Conservation (phyloP, 2,797 vertebrate genomes). For the Falco peregrinus region DNA sequence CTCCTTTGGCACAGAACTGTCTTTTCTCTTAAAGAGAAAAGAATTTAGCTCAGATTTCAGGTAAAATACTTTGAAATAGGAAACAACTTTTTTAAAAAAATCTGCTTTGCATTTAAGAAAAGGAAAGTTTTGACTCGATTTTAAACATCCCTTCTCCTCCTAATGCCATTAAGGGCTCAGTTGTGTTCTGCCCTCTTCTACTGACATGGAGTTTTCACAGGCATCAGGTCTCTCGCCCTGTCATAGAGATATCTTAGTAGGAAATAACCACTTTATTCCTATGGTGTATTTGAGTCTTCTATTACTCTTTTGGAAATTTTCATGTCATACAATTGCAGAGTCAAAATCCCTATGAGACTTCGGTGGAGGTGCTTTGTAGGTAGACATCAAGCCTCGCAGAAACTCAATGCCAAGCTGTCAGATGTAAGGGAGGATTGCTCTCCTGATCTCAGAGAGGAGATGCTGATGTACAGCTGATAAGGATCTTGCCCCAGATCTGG, state of each 20-base stretch:
- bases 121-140: not conserved
- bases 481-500: not conserved
- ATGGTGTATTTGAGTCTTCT: not conserved
- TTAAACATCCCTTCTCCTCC: not conserved
- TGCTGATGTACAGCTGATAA: not conserved
- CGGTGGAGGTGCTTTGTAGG: not conserved
- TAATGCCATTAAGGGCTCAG: not conserved
- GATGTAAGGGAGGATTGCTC: not conserved
- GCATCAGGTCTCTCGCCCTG: not conserved
- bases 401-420: not conserved
- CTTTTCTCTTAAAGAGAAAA: not conserved
- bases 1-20: not conserved
- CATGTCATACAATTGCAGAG: not conserved
- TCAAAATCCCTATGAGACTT: not conserved
- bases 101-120: constrained; percentile 2
- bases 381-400: not conserved
- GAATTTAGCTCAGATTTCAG: not conserved
- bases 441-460: not conserved
- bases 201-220: not conserved
- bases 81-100: not conserved
- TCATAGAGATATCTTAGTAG: not conserved
- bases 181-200: not conserved
- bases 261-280: not conserved
- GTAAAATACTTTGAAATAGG: not conserved
- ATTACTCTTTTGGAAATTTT: not conserved